Evolutionary conservation across 2,888 invertebrate species (phyloP).

Genomic region (Tinea trinotella): DNA sequence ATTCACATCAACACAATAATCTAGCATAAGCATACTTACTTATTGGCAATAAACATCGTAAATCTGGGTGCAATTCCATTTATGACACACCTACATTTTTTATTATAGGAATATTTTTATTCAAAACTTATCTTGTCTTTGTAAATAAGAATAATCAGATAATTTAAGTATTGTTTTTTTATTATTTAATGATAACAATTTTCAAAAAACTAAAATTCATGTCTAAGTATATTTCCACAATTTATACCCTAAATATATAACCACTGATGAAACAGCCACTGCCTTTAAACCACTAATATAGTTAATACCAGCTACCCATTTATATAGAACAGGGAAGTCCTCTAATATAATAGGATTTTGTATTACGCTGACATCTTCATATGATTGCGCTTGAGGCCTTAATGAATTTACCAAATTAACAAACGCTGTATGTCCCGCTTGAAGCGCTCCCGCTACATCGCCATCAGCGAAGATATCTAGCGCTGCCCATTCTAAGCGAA

Average conservation of each 20-base stretch:
- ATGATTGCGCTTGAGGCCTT: conserved; percentile 55
- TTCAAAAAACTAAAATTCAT: neutral
- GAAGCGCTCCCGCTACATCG: conserved; percentile 50
- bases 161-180: conserved; percentile 4
- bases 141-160: conserved; percentile 7
- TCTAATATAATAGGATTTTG: conserved; percentile 36
- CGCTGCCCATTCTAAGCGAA: conserved; percentile 52
- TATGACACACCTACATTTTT: neutral
- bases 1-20: too few relatives aligned
- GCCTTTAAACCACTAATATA: conserved; percentile 31
- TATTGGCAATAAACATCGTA: neutral
- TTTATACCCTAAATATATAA: conserved; percentile 32
- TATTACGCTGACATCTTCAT: conserved; percentile 39
- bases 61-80: too few relatives aligned
- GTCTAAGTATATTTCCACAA: conserved; percentile 30
- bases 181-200: neutral
- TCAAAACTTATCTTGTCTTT: neutral
- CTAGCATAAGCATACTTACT: too few relatives aligned
- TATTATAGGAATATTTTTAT: neutral
- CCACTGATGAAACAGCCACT: conserved; percentile 32
- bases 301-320: conserved; percentile 37
- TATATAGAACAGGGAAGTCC: conserved; percentile 27
- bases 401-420: conserved; percentile 44
- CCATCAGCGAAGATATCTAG: conserved; percentile 58
- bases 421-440: conserved; percentile 56